These are phyloP conservation scores for Thumatha senex DNA, from an alignment of 2,888 invertebrate genomes.

Conservation along the genomic window DNA sequence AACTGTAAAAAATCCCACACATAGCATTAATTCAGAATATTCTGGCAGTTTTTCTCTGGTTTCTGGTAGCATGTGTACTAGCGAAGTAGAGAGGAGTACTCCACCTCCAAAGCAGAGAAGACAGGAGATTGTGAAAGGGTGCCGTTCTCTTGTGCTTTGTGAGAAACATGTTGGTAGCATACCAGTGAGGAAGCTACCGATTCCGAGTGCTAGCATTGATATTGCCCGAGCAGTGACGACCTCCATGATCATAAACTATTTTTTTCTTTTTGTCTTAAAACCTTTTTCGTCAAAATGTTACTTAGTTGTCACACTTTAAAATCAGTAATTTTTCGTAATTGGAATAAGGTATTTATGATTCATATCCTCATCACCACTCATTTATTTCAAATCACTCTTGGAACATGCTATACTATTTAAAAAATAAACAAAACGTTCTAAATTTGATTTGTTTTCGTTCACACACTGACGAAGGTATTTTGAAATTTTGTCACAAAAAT, in stretches of 20 bases:
- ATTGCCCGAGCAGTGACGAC: slow-evolving; percentile 84
- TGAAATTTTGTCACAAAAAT: background rate
- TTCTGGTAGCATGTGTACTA: slow-evolving; percentile 93
- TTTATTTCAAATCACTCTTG: background rate
- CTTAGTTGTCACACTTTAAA: background rate
- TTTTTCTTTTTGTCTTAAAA: too few relatives aligned
- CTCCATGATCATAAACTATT: slow-evolving; percentile 67
- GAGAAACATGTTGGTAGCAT: slow-evolving; percentile 87
- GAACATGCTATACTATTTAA: too few relatives aligned
- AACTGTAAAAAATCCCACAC: slow-evolving; percentile 87
- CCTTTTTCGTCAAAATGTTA: background rate
- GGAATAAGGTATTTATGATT: background rate
- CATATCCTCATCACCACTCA: background rate
- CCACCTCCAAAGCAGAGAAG: slow-evolving; percentile 92
- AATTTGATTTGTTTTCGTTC: too few relatives aligned
- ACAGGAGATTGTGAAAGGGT: slow-evolving; percentile 86
- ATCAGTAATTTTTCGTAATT: too few relatives aligned
- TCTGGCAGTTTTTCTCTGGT: slow-evolving; percentile 84
- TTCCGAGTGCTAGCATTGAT: slow-evolving; percentile 86
- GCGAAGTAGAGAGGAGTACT: slow-evolving; percentile 89
- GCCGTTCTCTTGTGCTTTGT: slow-evolving; percentile 79
- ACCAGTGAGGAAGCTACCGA: slow-evolving; percentile 88
- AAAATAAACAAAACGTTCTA: too few relatives aligned
- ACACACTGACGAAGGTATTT: background rate
- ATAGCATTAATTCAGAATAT: slow-evolving; percentile 86